These are phyloP conservation scores for Drosophila funebris DNA, from an alignment of 1,140 invertebrate species.

Conservation along the genomic window DNA sequence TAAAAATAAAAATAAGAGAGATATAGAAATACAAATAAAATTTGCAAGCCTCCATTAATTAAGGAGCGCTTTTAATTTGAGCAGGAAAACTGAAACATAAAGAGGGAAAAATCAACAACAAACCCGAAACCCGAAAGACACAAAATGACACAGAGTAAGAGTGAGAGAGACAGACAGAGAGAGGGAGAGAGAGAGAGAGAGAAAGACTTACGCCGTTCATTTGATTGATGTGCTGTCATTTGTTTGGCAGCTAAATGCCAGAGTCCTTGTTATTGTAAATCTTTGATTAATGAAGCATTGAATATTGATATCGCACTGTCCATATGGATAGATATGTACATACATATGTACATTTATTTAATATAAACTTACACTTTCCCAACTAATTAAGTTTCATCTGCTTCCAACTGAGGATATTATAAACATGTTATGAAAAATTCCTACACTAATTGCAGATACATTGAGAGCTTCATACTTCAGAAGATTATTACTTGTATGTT, in stretches of 20 bases:
- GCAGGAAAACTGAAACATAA: conserved; percentile 14
- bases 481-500: background rate
- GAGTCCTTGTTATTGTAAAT: conserved; percentile 10
- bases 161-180: background rate
- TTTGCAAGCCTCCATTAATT: conserved; percentile 56
- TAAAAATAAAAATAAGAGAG: background rate
- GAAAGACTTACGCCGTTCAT: conserved; percentile 28
- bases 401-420: background rate
- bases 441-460: conserved; percentile 17
- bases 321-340: no score
- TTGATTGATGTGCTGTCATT: conserved; percentile 65
- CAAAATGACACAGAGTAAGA: background rate
- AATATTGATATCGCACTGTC: conserved; percentile 3
- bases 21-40: conserved; percentile 13
- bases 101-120: conserved; percentile 1
- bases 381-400: conserved; percentile 8
- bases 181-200: background rate
- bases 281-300: conserved; percentile 41
- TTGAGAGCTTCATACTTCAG: no score
- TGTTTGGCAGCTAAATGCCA: conserved; percentile 33
- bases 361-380: background rate
- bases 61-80: conserved; percentile 55
- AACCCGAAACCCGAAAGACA: background rate
- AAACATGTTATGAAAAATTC: background rate
- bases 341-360: background rate